Evolutionary conservation across 2,113 vertebrate species (phyloP).

Genomic region (Empidonax alnorum): DNA sequence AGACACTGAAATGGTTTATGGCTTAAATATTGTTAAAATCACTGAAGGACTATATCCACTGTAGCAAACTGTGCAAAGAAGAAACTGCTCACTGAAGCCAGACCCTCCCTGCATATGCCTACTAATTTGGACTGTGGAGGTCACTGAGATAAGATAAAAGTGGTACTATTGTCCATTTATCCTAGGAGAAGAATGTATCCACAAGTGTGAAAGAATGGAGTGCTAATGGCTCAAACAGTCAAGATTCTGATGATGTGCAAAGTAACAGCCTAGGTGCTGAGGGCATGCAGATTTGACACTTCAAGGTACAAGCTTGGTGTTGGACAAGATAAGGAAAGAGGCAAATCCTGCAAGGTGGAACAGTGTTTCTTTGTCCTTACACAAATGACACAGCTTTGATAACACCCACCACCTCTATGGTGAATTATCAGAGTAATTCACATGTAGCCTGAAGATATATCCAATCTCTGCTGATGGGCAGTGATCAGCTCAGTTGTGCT

Average conservation of each 20-base stretch:
- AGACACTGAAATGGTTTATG: no score
- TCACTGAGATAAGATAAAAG: no score
- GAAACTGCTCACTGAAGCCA: no score
- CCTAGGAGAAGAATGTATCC: background rate
- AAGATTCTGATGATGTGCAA: background rate
- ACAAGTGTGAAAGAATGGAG: background rate
- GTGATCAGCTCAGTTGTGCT: background rate
- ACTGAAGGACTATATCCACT: no score
- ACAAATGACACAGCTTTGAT: background rate
- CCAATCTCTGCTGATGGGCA: background rate
- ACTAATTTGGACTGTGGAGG: no score
- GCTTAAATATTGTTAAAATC: no score
- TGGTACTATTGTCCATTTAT: no score
- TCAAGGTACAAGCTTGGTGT: background rate
- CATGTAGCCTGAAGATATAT: background rate
- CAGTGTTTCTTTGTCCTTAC: background rate
- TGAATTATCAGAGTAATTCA: background rate
- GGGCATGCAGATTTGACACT: background rate
- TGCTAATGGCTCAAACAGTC: background rate
- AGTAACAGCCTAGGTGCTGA: background rate
- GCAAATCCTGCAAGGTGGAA: background rate
- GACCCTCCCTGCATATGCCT: no score
- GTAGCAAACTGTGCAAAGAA: no score
- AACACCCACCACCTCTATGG: background rate
- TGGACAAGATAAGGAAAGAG: background rate